Evolutionary conservation across 2,113 vertebrate species (phyloP), one percentile per base, ranked within the genome.

Genomic region (Solea solea): DNA sequence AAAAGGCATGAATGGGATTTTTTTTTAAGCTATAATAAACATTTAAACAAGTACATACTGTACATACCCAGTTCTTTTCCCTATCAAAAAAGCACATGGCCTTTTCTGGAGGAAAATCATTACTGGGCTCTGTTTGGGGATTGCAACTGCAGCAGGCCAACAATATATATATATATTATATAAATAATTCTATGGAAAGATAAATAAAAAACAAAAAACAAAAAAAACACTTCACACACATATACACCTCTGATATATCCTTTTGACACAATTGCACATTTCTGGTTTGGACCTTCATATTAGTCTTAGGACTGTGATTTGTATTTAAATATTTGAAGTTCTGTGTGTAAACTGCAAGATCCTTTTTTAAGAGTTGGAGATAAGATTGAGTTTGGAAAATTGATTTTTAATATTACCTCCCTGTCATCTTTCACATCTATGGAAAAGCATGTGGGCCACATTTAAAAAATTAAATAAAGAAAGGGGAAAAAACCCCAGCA

Each of bases 31-130:
- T 66, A 48, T 78, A 44, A 69, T 68, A 63, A 67, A 72, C 68
- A 76, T 67, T 71, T 72, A 77, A 39, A 74, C 44, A 45, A 60
- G 62, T 72, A 78, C 64, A 67, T 55, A 61, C 45, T 73, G 65
- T 75, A 73, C 62, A 77, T 27, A 67, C 64, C 55, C 82, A 80
- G 81, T 74, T 85, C 50, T 48, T 85, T 81, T 40, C 80, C 57
- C 1, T 6, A 69, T 28, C 3, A 53, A 68, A 82, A 54, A 62
- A 45, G 41, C 58, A 51, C 10, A 0, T 49, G 25, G 76, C 41
- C 21, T 16, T 78, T 71, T 71, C 57, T 67, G 39, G 55, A 73
- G 76, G 75, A 79, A 90, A 78, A 60, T 78, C 66, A 78, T 83
- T 72, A 75, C 83, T 75, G 68, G 78, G 74, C 45, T 44, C 27